Base-by-base conservation (phyloP, 1,140 invertebrate genomes). In the Conus betulinus region DNA sequence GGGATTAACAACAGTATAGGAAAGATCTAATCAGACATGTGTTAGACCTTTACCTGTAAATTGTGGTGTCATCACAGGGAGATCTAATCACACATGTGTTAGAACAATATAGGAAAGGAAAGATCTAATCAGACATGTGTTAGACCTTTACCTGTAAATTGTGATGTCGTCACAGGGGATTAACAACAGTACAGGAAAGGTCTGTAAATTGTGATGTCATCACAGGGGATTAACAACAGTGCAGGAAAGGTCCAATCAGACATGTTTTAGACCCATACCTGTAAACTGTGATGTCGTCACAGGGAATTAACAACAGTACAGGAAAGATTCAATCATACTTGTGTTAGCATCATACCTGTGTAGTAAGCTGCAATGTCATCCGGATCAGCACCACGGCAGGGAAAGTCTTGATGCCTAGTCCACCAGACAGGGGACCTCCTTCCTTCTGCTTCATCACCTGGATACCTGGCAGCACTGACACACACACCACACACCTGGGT, bases 321-420 rank as follows among this genome's bases (percentile, higher is more conserved):
- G n/a, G n/a, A n/a, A n/a, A n/a, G n/a, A n/a, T n/a, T n/a, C n/a
- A n/a, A n/a, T n/a, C 7, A 7, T 17, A 71, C 23, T 17, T 20
- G 13, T 23, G 20, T 71, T 5, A 71, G 5, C n/a, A n/a, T n/a
- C 63, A 20, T n/a, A 87, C 85, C 85, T 87, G 85, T 76, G 23
- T 87, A 87, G 23, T 53, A 25, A 15, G 85, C 85, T 55, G 74
- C 15, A 17, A 10, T 51, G 23, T n/a, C 78, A 15, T 88, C 87
- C 87, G 53, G 51, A 88, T n/a, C 10, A 86, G 82, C 0, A 90
- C 87, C 7, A 90, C 60, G n/a, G 78, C 57, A 7, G 89, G 89
- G 11, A 86, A 86, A 7, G 84, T 52, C 76, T 51, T 51, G 20
- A 88, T n/a, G 52, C 60, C 78, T 20, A 90, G 74, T 39, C 63